phyloP scores from a whole-genome alignment of 2,113 vertebrate genomes.

The Aegotheles bennettii region DNA sequence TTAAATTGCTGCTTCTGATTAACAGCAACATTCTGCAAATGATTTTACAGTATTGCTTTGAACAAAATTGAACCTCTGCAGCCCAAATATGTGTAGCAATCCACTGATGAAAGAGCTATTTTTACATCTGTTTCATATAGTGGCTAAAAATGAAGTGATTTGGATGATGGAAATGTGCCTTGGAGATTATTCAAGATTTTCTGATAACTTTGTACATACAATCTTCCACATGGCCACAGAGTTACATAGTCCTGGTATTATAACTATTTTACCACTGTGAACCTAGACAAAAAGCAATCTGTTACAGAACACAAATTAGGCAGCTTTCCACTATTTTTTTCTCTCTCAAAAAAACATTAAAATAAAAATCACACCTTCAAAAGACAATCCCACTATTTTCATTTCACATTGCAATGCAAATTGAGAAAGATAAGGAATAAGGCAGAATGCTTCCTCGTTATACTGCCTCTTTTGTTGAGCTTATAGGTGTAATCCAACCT shows the following conservation, averaged over 20 bases:
- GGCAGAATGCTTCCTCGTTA: not conserved
- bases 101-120: constrained; percentile 44
- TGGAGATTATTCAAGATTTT: constrained; percentile 47
- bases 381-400: not conserved
- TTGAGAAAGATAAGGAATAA: not conserved
- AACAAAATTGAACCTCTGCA: not conserved
- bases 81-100: constrained; percentile 27
- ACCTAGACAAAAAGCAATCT: not conserved
- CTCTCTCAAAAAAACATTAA: too few species aligned
- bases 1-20: constrained; percentile 21
- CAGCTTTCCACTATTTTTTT: not conserved
- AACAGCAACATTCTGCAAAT: constrained; percentile 31
- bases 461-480: not conserved
- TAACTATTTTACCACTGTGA: not conserved
- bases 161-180: constrained; percentile 28
- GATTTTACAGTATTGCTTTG: constrained; percentile 21
- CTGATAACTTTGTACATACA: constrained; percentile 35
- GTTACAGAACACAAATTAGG: not conserved
- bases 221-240: constrained; percentile 22
- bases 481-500: not conserved
- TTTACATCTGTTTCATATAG: constrained; percentile 70
- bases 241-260: not conserved
- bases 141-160: constrained; percentile 49
- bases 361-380: not conserved
- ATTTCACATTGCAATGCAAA: not conserved